Percentiles rank a stretch among this genome's conserved stretches.
phyloP scores from a whole-genome alignment of 2,797 vertebrate species.

The Tangara arthus region DNA sequence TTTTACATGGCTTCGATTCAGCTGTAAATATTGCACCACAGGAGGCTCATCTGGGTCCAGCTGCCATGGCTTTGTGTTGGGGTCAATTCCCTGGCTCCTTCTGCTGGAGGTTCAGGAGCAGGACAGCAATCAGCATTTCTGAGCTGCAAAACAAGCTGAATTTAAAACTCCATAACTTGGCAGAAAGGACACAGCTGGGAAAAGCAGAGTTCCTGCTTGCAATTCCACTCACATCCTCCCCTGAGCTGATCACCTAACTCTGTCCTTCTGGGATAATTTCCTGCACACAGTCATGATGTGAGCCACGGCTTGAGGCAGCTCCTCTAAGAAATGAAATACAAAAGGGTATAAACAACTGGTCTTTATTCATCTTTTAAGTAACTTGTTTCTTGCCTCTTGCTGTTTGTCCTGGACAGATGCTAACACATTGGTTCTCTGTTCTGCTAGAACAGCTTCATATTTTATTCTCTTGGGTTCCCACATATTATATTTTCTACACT shows the following conservation, averaged over 20 bases:
- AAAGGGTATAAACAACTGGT: not conserved
- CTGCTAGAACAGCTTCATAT: not conserved
- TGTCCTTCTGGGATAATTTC: conserved; percentile 21
- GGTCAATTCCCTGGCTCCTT: not conserved
- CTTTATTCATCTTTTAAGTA: not conserved
- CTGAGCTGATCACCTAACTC: not conserved
- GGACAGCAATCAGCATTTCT: not conserved
- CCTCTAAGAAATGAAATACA: not conserved
- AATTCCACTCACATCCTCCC: not conserved
- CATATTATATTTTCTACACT: not conserved
- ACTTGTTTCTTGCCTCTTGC: not conserved
- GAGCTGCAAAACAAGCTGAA: not conserved
- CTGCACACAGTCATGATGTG: not conserved
- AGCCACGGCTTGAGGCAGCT: not conserved
- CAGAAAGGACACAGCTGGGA: not conserved
- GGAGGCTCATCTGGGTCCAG: not conserved
- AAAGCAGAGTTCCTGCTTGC: fast-evolving
- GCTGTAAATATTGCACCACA: not conserved
- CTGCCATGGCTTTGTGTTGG: not conserved
- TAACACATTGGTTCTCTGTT: not conserved
- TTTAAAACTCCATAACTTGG: not conserved
- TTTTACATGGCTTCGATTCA: not conserved
- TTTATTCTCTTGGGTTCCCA: not conserved
- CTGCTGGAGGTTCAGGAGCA: not conserved
- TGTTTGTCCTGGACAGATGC: not conserved